Conservation (phyloP, 2,797 vertebrate species). For the Tympanoctomys barrerae region DNA sequence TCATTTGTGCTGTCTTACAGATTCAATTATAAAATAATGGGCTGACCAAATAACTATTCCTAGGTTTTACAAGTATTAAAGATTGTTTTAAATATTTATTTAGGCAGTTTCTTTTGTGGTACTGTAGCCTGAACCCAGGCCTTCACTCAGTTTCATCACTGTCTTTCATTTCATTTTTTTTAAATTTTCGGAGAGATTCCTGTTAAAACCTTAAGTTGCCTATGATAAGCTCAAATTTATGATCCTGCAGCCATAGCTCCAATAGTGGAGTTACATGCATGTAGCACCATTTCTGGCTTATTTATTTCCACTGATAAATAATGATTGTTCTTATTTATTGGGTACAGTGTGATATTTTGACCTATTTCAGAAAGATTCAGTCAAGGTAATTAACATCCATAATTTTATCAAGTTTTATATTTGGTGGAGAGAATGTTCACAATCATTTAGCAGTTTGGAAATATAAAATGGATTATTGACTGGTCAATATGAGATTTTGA, state of each 20-base stretch:
- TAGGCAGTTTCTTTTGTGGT: neutral
- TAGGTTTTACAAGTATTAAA: conserved; percentile 12
- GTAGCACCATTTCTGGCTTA: neutral
- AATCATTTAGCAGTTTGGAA: neutral
- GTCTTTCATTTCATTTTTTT: neutral
- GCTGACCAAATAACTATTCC: neutral
- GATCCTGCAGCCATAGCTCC: neutral
- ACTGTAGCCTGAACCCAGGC: neutral
- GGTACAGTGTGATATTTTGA: neutral
- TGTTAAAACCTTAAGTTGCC: neutral
- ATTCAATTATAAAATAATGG: neutral
- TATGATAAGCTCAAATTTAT: neutral
- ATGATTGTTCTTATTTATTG: neutral
- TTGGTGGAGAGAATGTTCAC: neutral
- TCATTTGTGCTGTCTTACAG: neutral
- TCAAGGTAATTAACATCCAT: neutral
- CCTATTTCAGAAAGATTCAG: neutral
- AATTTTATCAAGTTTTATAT: neutral
- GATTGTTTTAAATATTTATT: neutral
- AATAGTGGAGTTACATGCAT: neutral
- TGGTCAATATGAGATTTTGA: conserved; percentile 1
- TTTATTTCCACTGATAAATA: neutral
- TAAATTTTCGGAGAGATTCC: neutral
- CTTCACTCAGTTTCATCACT: neutral
- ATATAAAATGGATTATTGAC: neutral